These are phyloP conservation scores for Zygogramma bicolorata DNA, from an alignment of 2,888 invertebrate species.

Conservation along the genomic window DNA sequence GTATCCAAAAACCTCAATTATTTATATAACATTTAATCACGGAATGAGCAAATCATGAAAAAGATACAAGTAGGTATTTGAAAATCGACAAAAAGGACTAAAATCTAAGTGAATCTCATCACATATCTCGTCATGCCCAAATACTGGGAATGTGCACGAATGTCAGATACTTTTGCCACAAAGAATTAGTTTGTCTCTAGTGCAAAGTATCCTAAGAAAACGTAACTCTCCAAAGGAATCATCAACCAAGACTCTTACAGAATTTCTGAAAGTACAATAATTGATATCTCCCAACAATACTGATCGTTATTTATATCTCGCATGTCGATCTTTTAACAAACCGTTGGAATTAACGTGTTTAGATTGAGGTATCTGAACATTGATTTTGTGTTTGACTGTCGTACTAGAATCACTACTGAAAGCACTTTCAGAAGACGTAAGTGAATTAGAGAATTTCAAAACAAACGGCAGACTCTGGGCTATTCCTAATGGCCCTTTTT, in stretches of 20 bases:
- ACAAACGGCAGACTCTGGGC: conserved; percentile 48
- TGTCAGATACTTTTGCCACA: background rate
- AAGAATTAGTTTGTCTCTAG: background rate
- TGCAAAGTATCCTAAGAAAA: background rate
- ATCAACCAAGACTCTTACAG: background rate
- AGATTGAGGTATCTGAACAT: conserved; percentile 36
- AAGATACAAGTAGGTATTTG: background rate
- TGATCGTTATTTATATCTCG: conserved; percentile 21
- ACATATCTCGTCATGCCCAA: background rate
- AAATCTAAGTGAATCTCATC: background rate
- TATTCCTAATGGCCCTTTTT: conserved; percentile 19
- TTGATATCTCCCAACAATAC: background rate
- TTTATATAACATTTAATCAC: too few species aligned
- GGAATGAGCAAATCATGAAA: background rate
- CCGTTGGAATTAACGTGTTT: conserved; percentile 22
- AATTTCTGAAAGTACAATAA: background rate
- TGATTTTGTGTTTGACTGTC: conserved; percentile 40
- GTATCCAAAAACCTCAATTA: too few species aligned
- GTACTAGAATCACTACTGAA: conserved; percentile 50
- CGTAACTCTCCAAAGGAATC: background rate
- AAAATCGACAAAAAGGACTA: background rate
- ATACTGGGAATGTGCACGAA: background rate
- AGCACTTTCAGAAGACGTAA: conserved; percentile 48
- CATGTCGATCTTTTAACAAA: conserved; percentile 22
- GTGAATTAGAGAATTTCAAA: conserved; percentile 47